These are phyloP conservation scores for Delphinapterus leucas DNA, from an alignment of 2,113 vertebrate species.

Conservation along the genomic window DNA sequence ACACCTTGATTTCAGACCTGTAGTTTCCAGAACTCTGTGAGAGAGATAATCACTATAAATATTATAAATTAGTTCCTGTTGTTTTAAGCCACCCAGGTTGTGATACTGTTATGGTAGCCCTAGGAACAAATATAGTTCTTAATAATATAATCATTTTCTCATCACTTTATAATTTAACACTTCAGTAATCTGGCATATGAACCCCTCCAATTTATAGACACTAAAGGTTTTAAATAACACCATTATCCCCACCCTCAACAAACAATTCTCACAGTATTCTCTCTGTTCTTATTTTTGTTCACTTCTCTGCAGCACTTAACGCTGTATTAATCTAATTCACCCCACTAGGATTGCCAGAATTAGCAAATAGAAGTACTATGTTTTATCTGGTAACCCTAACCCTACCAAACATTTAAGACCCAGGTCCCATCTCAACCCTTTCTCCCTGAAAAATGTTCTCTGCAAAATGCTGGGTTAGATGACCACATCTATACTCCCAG, in stretches of 20 bases:
- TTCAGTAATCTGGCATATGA: neutral
- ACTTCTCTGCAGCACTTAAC: neutral
- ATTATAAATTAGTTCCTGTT: neutral
- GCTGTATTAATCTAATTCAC: neutral
- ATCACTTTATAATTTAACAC: neutral
- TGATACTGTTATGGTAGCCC: neutral
- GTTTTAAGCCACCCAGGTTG: neutral
- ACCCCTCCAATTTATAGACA: neutral
- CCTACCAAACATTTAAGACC: neutral
- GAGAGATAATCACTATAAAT: neutral
- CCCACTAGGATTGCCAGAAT: neutral
- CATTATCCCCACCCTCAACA: neutral
- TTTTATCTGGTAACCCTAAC: neutral
- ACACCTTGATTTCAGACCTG: neutral
- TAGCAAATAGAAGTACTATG: neutral
- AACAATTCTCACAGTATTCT: neutral
- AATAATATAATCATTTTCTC: neutral
- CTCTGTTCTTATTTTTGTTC: neutral
- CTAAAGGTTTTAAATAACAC: neutral
- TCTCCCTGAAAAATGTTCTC: neutral
- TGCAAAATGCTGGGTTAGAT: neutral
- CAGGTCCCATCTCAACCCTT: neutral
- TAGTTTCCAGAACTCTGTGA: neutral
- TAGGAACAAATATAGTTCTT: neutral
- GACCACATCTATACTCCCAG: neutral